These are phyloP conservation scores for Clarias pachynema DNA, from an alignment of 2,797 vertebrate species.

Conservation along the genomic window DNA sequence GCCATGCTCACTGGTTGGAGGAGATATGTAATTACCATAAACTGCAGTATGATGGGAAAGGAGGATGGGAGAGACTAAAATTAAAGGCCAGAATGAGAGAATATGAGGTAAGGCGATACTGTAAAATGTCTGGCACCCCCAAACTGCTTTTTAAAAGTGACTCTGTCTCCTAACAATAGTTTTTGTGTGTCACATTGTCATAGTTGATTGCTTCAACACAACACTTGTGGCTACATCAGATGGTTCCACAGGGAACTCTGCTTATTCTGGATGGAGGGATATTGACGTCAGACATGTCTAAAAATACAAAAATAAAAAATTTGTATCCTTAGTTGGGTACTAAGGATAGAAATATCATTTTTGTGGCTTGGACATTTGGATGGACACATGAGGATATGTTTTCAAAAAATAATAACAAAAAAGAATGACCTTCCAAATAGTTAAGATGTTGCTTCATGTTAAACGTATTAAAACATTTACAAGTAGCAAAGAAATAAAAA, in stretches of 20 bases:
- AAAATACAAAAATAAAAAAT: slow-evolving; percentile 64
- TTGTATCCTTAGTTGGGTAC: too few species aligned
- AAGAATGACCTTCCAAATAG: too few species aligned
- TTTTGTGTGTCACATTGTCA: slow-evolving; percentile 63
- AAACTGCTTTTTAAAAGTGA: slow-evolving; percentile 58
- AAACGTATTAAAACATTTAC: too few species aligned
- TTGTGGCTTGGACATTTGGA: neutral
- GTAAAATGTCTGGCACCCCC: slow-evolving; percentile 51
- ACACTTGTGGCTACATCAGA: slow-evolving; percentile 65
- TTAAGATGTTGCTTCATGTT: too few species aligned
- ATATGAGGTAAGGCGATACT: slow-evolving; percentile 55
- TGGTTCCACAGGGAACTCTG: slow-evolving; percentile 60
- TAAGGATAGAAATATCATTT: neutral
- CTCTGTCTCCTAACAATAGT: slow-evolving; percentile 48
- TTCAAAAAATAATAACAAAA: too few species aligned
- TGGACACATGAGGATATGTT: neutral
- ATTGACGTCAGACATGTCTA: slow-evolving; percentile 64
- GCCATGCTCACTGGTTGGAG: slow-evolving; percentile 53
- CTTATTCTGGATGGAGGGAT: slow-evolving; percentile 49
- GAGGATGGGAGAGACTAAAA: slow-evolving; percentile 50
- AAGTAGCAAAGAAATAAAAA: too few species aligned
- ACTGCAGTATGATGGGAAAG: slow-evolving; percentile 59
- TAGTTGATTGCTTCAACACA: slow-evolving; percentile 65
- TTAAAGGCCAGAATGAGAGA: slow-evolving; percentile 56
- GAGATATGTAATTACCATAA: slow-evolving; percentile 61